Evolutionary conservation across 1,140 invertebrate genomes (phyloP), one percentile per base, ranked within the genome.

Genomic region (Monochamus saltuarius): DNA sequence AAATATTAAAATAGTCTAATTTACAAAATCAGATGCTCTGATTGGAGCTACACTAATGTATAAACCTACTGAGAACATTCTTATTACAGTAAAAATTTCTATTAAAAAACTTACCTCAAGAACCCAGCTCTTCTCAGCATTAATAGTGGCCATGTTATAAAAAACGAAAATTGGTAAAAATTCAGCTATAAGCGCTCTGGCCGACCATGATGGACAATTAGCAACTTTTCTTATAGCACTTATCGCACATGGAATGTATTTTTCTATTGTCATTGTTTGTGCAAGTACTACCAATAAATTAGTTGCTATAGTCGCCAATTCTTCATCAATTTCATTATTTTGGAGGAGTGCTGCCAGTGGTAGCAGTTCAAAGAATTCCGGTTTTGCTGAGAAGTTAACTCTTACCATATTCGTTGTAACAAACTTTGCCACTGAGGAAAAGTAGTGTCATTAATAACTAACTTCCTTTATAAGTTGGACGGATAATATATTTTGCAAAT

Each of bases 121-220:
- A n/a, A 84, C 78, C 76, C 84, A 83, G 0, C 78, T 67, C 0
- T 77, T 47, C n/a, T 82, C 76, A 17, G 82, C 83, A n/a, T 86
- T 75, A 17, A 93, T 74, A 56, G 82, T 80, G 13, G 91, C 87
- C 79, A 95, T 86, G 67, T 95, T 95, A 64, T 91, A 85, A 77
- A 95, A 95, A 7, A 93, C 84, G 52, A 91, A 78, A 11, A 88
- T 87, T 76, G 94, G 89, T 7, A 95, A 78, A 69, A 91, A 92
- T 51, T 87, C 83, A 1, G 94, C 77, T 56, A 86, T 82, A 8
- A 87, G 83, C 0, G 83, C 81, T 45, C 91, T 80, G 0, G 89
- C 85, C 64, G 88, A 90, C 93, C 93, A 96, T 6, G 89, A 93
- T 6, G 80, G 78, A 49, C 77, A 78, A 14, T 81, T 66, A 0